Evolutionary conservation across 2,113 vertebrate species (phyloP).

Genomic region (Lates calcarifer): DNA sequence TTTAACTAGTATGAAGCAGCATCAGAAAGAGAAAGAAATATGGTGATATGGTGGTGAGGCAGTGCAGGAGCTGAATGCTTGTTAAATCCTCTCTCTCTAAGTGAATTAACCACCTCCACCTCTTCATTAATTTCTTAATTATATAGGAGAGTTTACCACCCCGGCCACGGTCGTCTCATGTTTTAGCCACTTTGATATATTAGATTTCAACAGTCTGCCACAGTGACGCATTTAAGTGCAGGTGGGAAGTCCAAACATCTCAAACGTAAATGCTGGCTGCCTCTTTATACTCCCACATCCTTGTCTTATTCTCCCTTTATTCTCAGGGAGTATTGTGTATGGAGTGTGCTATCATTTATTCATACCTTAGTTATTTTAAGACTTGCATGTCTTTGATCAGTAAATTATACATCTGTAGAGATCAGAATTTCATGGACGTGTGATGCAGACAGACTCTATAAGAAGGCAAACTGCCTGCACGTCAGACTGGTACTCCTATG

Average conservation of each 20-base stretch:
- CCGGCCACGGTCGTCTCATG: no score
- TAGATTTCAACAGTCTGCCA: neutral
- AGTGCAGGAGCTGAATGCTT: neutral
- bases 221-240: no score
- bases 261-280: neutral
- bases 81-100: neutral
- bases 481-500: slow-evolving; percentile 7
- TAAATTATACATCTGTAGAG: slow-evolving; percentile 14
- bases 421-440: neutral
- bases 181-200: neutral
- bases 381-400: slow-evolving; percentile 19
- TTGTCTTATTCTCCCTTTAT: neutral
- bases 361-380: slow-evolving; percentile 19
- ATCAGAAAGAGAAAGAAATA: neutral
- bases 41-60: neutral
- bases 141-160: neutral
- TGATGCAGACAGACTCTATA: neutral
- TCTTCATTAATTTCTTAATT: neutral
- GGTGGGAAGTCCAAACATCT: neutral
- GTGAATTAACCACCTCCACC: neutral
- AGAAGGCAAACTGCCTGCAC: neutral
- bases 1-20: no score
- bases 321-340: neutral
- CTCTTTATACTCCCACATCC: neutral
- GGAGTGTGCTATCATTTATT: slow-evolving; percentile 19